Percentiles rank a stretch among this genome's conserved stretches.
Evolutionary conservation across 2,113 vertebrate genomes (phyloP).

Genomic region (Hucho hucho): DNA sequence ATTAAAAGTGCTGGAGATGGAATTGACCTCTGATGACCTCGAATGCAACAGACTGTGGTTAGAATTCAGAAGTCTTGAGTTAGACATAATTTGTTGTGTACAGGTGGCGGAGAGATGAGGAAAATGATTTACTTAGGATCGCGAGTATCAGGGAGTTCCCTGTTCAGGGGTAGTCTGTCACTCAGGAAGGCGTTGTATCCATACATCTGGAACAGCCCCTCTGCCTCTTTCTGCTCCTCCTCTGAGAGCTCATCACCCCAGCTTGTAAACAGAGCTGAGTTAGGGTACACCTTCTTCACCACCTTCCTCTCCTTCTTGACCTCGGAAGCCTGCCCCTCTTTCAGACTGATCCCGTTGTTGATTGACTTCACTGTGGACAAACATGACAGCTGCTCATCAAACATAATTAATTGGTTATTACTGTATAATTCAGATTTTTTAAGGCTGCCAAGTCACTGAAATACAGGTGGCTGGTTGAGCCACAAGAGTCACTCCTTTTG

Average conservation of each 20-base stretch:
- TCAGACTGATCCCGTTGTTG: slow-evolving; percentile 30
- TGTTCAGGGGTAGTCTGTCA: slow-evolving; percentile 66
- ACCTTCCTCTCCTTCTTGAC: slow-evolving; percentile 36
- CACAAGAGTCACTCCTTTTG: no score
- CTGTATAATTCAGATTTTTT: no score
- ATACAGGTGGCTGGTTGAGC: no score
- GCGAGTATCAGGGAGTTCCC: slow-evolving; percentile 69
- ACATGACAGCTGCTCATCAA: not conserved
- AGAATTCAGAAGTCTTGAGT: no score
- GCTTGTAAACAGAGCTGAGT: slow-evolving; percentile 59
- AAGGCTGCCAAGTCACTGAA: no score
- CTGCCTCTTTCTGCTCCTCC: slow-evolving; percentile 67
- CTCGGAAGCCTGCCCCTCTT: not conserved
- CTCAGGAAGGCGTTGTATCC: slow-evolving; percentile 76
- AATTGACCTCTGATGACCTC: no score
- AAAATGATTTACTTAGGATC: slow-evolving; percentile 47
- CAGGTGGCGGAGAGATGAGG: not conserved
- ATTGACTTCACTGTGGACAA: slow-evolving; percentile 37
- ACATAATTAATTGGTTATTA: no score
- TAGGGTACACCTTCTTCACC: slow-evolving; percentile 63
- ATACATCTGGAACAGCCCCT: slow-evolving; percentile 54
- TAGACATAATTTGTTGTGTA: not conserved
- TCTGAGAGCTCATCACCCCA: slow-evolving; percentile 66
- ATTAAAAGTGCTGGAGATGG: no score
- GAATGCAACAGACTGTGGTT: no score